These are phyloP conservation scores for Troglohyphantes excavatus DNA, from an alignment of 2,888 invertebrate genomes.

Conservation along the genomic window DNA sequence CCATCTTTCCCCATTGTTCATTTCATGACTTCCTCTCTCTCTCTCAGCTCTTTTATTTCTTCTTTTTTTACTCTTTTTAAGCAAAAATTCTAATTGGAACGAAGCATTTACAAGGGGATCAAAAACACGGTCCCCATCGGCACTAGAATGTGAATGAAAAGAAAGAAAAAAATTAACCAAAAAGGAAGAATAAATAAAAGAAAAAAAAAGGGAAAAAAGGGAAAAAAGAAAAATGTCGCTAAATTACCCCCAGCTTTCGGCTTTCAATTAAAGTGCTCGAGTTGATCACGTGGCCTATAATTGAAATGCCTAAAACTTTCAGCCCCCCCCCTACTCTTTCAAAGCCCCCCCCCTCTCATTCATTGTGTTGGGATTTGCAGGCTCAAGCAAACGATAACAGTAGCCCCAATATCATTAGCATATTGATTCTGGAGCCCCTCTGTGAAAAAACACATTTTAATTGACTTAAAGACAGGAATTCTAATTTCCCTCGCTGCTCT, in stretches of 20 bases:
- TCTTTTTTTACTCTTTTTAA: slow-evolving; percentile 25
- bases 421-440: slow-evolving; percentile 58
- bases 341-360: slow-evolving; percentile 7
- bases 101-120: slow-evolving; percentile 67
- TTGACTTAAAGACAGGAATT: slow-evolving; percentile 78
- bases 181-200: slow-evolving; percentile 14
- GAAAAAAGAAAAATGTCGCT: slow-evolving; percentile 42
- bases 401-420: slow-evolving; percentile 71
- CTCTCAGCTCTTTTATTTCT: slow-evolving; percentile 4
- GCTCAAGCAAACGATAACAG: slow-evolving; percentile 3
- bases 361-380: slow-evolving; percentile 21
- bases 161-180: slow-evolving; percentile 10
- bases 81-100: slow-evolving; percentile 60
- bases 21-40: slow-evolving; percentile 25
- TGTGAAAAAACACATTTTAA: slow-evolving; percentile 74
- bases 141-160: slow-evolving; percentile 38
- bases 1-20: slow-evolving; percentile 43
- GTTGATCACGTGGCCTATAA: slow-evolving; percentile 75
- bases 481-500: slow-evolving; percentile 67
- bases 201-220: slow-evolving; percentile 32
- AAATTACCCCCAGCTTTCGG: slow-evolving; percentile 72
- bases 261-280: slow-evolving; percentile 75
- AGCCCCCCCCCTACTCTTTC: slow-evolving; percentile 33
- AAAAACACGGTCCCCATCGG: slow-evolving; percentile 71
- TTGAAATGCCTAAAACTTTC: slow-evolving; percentile 76